Conservation (phyloP, 1,140 invertebrate species). For the Lepidurus apus region DNA sequence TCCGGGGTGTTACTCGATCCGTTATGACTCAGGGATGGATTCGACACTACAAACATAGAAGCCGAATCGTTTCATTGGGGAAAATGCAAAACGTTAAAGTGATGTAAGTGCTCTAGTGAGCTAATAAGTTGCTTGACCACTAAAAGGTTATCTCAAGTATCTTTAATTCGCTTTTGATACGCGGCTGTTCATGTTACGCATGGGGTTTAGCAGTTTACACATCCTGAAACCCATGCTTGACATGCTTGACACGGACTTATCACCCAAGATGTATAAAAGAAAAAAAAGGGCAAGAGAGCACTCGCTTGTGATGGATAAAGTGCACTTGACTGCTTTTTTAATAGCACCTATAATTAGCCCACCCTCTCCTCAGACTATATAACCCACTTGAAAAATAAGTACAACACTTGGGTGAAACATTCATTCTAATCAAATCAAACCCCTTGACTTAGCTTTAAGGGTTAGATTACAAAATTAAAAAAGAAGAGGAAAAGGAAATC, state of each 20-base stretch:
- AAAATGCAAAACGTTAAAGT: too few species aligned
- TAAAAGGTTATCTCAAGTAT: too few species aligned
- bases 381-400: background rate
- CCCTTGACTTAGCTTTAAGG: background rate
- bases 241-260: background rate
- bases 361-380: background rate
- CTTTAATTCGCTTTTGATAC: too few species aligned
- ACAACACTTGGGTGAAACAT: background rate
- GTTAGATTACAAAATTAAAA: background rate
- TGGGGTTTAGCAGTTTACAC: too few species aligned
- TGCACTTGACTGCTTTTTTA: background rate
- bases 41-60: background rate
- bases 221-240: too few species aligned
- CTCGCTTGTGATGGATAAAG: too few species aligned
- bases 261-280: background rate
- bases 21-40: background rate
- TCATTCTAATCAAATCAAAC: background rate
- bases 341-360: conserved; percentile 11
- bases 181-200: too few species aligned
- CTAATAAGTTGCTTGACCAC: too few species aligned
- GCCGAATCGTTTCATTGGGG: too few species aligned
- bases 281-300: background rate
- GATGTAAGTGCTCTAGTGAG: too few species aligned
- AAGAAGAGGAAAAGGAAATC: background rate
- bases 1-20: background rate